These are phyloP conservation scores for Sisyra nigra DNA, from an alignment of 2,888 invertebrate species.

Conservation along the genomic window DNA sequence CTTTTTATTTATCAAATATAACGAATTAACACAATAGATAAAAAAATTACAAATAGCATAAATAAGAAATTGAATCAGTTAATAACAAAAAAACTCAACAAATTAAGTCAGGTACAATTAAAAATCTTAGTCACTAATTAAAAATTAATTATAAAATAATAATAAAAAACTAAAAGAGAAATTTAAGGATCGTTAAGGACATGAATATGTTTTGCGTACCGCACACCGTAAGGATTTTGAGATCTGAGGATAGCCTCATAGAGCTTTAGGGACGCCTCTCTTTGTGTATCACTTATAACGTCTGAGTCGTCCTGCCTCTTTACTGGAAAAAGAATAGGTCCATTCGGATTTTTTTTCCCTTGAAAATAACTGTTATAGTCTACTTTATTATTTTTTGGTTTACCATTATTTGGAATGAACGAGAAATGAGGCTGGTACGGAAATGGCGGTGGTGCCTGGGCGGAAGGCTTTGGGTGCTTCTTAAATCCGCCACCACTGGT, in stretches of 20 bases:
- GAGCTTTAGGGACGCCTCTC: background rate
- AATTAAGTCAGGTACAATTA: too few relatives aligned
- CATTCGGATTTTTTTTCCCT: conserved; percentile 2
- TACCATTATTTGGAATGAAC: too few relatives aligned
- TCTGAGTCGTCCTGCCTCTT: conserved; percentile 1
- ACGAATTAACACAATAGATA: background rate
- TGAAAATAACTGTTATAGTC: conserved; percentile 6
- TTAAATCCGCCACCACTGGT: background rate
- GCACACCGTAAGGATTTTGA: background rate
- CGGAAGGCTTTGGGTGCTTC: background rate
- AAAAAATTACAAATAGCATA: background rate
- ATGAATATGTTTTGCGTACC: conserved; percentile 8
- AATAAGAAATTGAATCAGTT: background rate
- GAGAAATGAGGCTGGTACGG: too few relatives aligned
- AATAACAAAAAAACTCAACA: background rate
- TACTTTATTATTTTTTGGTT: background rate
- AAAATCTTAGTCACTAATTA: too few relatives aligned
- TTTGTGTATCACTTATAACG: background rate
- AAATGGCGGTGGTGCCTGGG: background rate
- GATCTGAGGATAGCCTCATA: background rate
- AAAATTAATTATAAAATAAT: too few relatives aligned
- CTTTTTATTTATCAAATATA: background rate
- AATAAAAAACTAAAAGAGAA: background rate
- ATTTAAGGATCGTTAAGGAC: background rate
- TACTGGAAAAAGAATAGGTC: conserved; percentile 4